phyloP scores from a whole-genome alignment of 2,888 invertebrate species.

The Dicroscelio sp. region DNA sequence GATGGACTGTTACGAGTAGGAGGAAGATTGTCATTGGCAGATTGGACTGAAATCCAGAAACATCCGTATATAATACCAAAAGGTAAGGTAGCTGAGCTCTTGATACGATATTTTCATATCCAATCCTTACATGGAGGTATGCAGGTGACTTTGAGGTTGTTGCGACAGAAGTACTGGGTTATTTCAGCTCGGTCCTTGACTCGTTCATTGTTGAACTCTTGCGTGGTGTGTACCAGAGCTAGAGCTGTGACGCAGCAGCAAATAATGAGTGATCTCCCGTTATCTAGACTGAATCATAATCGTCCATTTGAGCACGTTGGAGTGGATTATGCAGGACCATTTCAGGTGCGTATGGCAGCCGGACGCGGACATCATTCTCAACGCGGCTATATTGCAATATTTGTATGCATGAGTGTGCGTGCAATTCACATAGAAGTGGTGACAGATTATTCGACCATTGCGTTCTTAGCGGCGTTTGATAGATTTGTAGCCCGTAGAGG shows the following conservation, averaged over 20 bases:
- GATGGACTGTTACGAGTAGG: conserved; percentile 27
- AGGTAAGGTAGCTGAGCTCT: background rate
- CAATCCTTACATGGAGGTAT: conserved; percentile 61
- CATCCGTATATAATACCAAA: conserved; percentile 37
- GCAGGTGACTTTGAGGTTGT: conserved; percentile 43
- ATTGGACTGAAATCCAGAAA: background rate
- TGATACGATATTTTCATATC: background rate
- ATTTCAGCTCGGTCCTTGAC: conserved; percentile 42
- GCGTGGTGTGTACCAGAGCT: conserved; percentile 44
- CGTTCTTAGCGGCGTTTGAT: conserved; percentile 20
- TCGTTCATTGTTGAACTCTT: background rate
- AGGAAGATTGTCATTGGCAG: background rate
- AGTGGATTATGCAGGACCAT: conserved; percentile 83
- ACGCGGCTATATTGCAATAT: conserved; percentile 22
- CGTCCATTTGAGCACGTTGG: conserved; percentile 77
- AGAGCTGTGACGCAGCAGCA: conserved; percentile 42
- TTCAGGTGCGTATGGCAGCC: conserved; percentile 53
- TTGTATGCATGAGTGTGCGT: conserved; percentile 27
- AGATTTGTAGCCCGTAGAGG: conserved; percentile 22
- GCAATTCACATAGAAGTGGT: conserved; percentile 27
- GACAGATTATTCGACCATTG: background rate
- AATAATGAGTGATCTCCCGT: conserved; percentile 83
- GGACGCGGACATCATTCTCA: conserved; percentile 67
- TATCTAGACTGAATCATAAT: background rate
- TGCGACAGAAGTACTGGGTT: conserved; percentile 65